Evolutionary conservation across 1,140 invertebrate genomes (phyloP).

Genomic region (Heliconius congener): DNA sequence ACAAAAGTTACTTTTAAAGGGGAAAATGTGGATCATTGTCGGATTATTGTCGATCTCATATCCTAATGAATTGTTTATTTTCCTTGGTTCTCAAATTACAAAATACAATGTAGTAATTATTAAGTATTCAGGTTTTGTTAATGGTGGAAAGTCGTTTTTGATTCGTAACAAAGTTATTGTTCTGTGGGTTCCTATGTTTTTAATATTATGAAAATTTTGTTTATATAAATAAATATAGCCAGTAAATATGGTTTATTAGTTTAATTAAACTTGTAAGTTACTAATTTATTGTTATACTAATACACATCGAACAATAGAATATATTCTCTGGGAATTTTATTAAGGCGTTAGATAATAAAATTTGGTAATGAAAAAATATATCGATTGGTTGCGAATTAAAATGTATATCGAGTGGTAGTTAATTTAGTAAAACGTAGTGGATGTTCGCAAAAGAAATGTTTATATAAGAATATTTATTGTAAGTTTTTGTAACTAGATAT

Average conservation of each 20-base stretch:
- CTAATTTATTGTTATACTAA: constrained; percentile 17
- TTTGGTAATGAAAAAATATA: background rate
- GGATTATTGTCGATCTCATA: background rate
- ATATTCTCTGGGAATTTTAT: constrained; percentile 24
- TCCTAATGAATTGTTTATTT: background rate
- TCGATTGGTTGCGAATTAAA: background rate
- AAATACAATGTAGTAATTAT: background rate
- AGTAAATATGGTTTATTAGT: background rate
- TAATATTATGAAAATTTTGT: constrained; percentile 15
- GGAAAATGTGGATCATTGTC: background rate
- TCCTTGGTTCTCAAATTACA: background rate
- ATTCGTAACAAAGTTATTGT: background rate
- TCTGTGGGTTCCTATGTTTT: constrained; percentile 26
- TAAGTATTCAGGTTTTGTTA: background rate
- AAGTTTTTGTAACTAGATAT: constrained; percentile 3
- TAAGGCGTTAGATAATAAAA: background rate
- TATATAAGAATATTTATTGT: background rate
- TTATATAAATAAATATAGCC: background rate
- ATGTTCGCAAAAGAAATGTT: background rate
- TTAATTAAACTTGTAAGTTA: background rate
- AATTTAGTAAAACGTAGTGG: background rate
- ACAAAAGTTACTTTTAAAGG: background rate
- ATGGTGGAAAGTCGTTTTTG: background rate
- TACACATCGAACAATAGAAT: constrained; percentile 22
- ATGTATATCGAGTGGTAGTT: background rate